Base-by-base conservation (phyloP, 2,888 invertebrate genomes). In the Himalopsyche tibetana region DNA sequence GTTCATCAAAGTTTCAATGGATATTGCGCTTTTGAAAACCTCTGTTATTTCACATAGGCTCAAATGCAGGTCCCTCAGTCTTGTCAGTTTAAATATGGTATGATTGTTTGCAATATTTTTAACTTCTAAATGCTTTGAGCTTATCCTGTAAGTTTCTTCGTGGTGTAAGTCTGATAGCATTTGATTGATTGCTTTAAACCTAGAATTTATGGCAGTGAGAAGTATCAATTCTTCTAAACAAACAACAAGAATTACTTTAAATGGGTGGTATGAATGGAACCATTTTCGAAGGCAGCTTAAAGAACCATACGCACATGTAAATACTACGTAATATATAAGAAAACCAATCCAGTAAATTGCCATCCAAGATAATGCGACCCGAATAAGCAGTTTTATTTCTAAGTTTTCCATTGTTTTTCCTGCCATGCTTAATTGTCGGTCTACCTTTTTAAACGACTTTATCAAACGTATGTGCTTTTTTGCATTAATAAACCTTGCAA, bases 171-270 rank as follows among this genome's bases (percentile, higher is more conserved):
- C 17, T 45, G 45, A 42, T 51, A 81, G n/a, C 45, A 45, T 28
- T 17, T 45, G n/a, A 19, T 81, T 81, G 0, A 81, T 12, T 19
- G 81, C 19, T 81, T 81, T 81, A 45, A 81, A 81, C n/a, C 81
- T 15, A 4, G 42, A 2, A 28, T 45, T 17, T 5, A 81, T 81
- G n/a, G 81, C 81, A 9, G 19, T 45, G 1, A 45, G 38, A 11
- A 81, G 19, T 42, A 12, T 19, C 11, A 45, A n/a, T 19, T 81
- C 81, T 40, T 81, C 81, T 6, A 81, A 45, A 81, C 51, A 81
- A 3, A 42, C 19, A 51, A 81, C 51, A 5, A 45, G 17, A 12
- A 81, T 45, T n/a, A 81, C 51, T 45, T 81, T 81, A 40, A 81
- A 6, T 4, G 81, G 81, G 42, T 45, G 45, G 19, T 81, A 81